These are phyloP conservation scores for Tetramorium parvispinum DNA, from an alignment of 1,140 invertebrate species.

Conservation along the genomic window DNA sequence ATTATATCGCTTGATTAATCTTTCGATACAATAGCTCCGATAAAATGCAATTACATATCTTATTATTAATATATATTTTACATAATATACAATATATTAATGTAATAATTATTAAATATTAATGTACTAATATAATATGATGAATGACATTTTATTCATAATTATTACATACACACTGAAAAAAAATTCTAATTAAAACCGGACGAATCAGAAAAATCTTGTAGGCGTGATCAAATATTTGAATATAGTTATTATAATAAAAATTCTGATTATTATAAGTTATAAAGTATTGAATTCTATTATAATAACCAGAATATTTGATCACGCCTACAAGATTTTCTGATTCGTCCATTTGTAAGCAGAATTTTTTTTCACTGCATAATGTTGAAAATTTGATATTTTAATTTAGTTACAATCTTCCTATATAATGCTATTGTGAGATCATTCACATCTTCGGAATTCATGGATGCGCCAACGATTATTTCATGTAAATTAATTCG, in stretches of 20 bases:
- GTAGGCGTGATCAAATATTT: no score
- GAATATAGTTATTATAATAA: no score
- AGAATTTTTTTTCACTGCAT: background rate
- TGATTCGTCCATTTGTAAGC: no score
- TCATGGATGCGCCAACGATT: background rate
- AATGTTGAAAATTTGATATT: background rate
- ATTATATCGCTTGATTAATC: background rate
- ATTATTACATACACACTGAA: background rate
- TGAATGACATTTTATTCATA: background rate
- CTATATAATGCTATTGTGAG: background rate
- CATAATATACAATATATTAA: no score
- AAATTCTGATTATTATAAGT: no score
- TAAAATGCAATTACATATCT: background rate
- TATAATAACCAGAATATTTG: no score
- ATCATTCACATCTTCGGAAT: background rate
- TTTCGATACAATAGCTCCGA: background rate
- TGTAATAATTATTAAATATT: no score
- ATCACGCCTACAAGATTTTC: no score
- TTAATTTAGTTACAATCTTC: no score
- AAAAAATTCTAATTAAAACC: no score
- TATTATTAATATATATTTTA: background rate
- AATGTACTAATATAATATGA: background rate
- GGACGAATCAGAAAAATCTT: no score
- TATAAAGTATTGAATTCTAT: no score
- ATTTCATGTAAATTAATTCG: conserved; percentile 15